Evolutionary conservation across 2,888 invertebrate species (phyloP).

Genomic region (Pristionchus exspectatus): DNA sequence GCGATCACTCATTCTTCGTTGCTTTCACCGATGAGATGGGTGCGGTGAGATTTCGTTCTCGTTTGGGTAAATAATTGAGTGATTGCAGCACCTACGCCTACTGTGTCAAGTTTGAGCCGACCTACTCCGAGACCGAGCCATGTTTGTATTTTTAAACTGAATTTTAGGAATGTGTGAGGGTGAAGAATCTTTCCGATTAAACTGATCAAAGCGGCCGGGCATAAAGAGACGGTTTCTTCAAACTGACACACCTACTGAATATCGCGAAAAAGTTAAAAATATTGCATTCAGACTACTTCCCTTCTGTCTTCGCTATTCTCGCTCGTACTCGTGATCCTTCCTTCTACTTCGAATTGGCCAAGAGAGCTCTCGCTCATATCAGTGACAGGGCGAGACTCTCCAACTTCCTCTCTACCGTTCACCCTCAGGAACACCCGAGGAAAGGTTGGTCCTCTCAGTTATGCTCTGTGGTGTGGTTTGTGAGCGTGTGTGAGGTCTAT

Average conservation of each 20-base stretch:
- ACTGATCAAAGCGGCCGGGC: neutral
- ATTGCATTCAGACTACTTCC: neutral
- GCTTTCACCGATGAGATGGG: conserved; percentile 32
- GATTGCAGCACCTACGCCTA: conserved; percentile 47
- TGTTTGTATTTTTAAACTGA: neutral
- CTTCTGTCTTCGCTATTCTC: conserved; percentile 31
- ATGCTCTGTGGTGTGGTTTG: no score
- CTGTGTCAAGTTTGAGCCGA: conserved; percentile 13
- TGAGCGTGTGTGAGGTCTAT: no score
- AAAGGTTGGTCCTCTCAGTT: conserved; percentile 13
- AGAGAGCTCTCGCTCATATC: neutral
- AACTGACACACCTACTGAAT: neutral
- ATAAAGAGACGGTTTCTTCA: no score
- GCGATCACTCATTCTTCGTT: conserved; percentile 11
- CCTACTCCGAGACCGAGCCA: neutral
- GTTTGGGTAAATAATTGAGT: neutral
- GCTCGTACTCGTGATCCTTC: neutral
- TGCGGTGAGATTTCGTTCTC: neutral
- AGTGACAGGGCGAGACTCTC: neutral
- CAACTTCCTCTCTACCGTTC: neutral
- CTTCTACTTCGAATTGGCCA: conserved; percentile 50
- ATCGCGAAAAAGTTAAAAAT: neutral
- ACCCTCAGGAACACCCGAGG: neutral
- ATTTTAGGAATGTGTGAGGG: neutral
- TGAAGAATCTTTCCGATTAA: neutral